phyloP scores from a whole-genome alignment of 2,888 invertebrate genomes.

The Thera britannica region DNA sequence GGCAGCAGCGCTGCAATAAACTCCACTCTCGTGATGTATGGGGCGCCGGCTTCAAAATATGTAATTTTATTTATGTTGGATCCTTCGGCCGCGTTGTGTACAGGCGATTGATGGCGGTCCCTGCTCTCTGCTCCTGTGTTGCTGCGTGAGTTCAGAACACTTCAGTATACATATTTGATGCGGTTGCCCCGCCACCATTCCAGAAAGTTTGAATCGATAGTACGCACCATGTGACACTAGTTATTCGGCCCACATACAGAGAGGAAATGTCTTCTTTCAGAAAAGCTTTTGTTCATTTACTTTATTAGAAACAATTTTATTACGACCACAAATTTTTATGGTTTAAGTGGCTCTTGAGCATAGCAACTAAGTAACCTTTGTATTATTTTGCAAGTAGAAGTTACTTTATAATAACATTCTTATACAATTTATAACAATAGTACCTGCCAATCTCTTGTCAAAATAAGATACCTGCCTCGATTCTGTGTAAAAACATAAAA shows the following conservation, averaged over 20 bases:
- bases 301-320: neutral
- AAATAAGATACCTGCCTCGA: slow-evolving; percentile 22
- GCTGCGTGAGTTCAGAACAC: slow-evolving; percentile 53
- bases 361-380: neutral
- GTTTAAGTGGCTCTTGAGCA: neutral
- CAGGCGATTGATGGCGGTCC: slow-evolving; percentile 61
- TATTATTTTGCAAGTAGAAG: neutral
- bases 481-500: slow-evolving; percentile 53
- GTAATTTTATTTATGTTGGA: slow-evolving; percentile 57
- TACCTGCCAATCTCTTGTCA: slow-evolving; percentile 18
- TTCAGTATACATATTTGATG: slow-evolving; percentile 71
- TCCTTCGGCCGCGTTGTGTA: slow-evolving; percentile 43
- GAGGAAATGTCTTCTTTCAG: slow-evolving; percentile 18
- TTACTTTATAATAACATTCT: neutral
- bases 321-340: neutral
- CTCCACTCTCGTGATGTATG: slow-evolving; percentile 48
- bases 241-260: slow-evolving; percentile 35
- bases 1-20: slow-evolving; percentile 45
- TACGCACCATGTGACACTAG: slow-evolving; percentile 53
- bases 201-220: slow-evolving; percentile 63
- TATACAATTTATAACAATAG: neutral
- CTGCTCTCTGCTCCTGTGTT: slow-evolving; percentile 43
- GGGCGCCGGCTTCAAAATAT: slow-evolving; percentile 50
- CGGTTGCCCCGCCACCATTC: slow-evolving; percentile 49
- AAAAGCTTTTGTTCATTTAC: slow-evolving; percentile 2